phyloP scores from a whole-genome alignment of 1,140 invertebrate species.

The Planococcus citri region DNA sequence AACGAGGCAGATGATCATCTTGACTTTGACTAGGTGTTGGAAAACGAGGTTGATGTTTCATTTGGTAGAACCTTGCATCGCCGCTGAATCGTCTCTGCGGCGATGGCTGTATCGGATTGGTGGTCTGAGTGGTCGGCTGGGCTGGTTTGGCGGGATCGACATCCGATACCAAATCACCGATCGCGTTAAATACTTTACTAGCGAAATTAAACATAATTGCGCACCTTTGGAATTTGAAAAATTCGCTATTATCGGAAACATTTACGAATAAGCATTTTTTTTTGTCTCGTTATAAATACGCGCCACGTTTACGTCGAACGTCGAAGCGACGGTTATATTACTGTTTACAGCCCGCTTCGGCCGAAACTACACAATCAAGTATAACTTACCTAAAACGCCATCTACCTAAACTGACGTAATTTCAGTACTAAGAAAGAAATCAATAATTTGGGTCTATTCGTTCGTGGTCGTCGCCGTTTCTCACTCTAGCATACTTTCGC shows the following conservation, averaged over 20 bases:
- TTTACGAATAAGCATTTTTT: not conserved
- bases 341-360: not conserved
- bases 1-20: not conserved
- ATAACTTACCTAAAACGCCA: conserved; percentile 6
- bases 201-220: conserved; percentile 2
- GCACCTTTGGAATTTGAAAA: not conserved
- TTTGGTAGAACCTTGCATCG: not conserved
- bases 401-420: conserved; percentile 6
- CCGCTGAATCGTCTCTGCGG: not conserved
- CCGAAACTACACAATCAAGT: not conserved
- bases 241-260: not conserved
- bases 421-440: conserved; percentile 4
- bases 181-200: not conserved
- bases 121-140: not conserved
- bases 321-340: not conserved
- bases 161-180: not conserved
- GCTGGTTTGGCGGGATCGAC: not conserved
- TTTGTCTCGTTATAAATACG: too few species aligned
- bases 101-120: not conserved
- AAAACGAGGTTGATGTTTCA: not conserved
- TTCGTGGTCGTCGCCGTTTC: too few species aligned
- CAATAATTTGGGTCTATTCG: not conserved
- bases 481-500: too few species aligned
- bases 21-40: not conserved
- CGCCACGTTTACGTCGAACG: not conserved